Conservation (phyloP, 2,797 vertebrate genomes). For the Champsocephalus esox region DNA sequence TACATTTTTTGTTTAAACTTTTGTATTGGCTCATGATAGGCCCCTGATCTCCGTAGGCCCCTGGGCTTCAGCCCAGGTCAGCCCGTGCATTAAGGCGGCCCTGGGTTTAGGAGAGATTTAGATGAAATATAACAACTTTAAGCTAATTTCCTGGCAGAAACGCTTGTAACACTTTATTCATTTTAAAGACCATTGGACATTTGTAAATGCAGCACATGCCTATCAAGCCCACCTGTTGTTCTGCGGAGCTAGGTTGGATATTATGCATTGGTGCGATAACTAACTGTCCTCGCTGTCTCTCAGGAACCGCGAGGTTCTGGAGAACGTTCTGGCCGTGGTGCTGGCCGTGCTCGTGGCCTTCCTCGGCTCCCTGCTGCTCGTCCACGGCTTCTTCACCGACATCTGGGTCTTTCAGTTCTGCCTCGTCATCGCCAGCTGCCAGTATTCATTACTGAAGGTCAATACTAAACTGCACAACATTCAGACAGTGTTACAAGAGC, state of each 20-base stretch:
- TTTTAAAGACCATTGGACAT: neutral
- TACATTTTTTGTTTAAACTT: too few relatives aligned
- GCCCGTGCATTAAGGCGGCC: too few relatives aligned
- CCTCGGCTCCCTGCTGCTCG: slow-evolving; percentile 95
- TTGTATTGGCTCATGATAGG: too few relatives aligned
- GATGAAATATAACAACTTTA: neutral
- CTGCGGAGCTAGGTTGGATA: neutral
- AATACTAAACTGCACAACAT: slow-evolving; percentile 13
- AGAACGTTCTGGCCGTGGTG: slow-evolving; percentile 94
- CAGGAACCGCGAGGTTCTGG: slow-evolving; percentile 97
- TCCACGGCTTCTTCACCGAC: slow-evolving; percentile 97
- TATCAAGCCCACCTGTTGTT: neutral
- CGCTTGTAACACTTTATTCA: neutral
- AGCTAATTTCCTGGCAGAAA: neutral
- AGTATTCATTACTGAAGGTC: slow-evolving; percentile 98
- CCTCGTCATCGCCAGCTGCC: slow-evolving; percentile 98
- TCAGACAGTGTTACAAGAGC: slow-evolving; percentile 1
- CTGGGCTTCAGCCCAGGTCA: too few relatives aligned
- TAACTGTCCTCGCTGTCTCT: neutral
- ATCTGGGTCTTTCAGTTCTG: slow-evolving; percentile 99
- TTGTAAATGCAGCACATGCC: too few relatives aligned
- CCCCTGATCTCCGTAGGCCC: too few relatives aligned
- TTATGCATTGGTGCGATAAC: neutral
- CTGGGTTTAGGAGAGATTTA: neutral
- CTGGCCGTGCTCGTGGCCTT: slow-evolving; percentile 97